Conservation (phyloP, 1,140 invertebrate genomes). For the Drosophila kepulauana region DNA sequence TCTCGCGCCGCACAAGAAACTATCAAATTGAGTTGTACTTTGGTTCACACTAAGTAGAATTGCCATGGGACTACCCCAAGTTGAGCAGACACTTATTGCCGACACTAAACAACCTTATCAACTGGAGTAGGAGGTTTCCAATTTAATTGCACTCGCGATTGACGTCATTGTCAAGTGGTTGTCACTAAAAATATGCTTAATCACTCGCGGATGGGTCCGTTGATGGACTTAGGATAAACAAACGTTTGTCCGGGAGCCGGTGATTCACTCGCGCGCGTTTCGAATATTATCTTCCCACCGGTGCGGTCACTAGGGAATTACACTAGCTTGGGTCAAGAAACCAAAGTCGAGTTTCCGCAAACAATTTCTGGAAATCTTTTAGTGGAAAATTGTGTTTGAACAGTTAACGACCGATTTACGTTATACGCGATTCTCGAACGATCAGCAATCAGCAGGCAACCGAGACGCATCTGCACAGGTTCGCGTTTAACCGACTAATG, state of each 20-base stretch:
- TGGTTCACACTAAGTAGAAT: conserved; percentile 24
- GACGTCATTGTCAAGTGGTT: conserved; percentile 19
- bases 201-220: background rate
- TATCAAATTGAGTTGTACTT: conserved; percentile 14
- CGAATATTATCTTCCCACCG: background rate
- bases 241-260: background rate
- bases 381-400: conserved; percentile 52
- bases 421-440: background rate
- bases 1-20: conserved; percentile 23
- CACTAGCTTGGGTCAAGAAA: background rate
- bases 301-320: background rate
- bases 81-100: background rate
- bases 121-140: background rate
- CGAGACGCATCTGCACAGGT: conserved; percentile 53
- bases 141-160: conserved; percentile 4
- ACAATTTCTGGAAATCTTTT: conserved; percentile 3
- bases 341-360: conserved; percentile 12
- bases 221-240: conserved; percentile 17
- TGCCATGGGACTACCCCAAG: conserved; percentile 36
- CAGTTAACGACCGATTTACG: conserved; percentile 42
- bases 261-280: conserved; percentile 16
- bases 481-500: conserved; percentile 65
- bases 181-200: background rate
- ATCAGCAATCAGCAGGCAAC: conserved; percentile 12
- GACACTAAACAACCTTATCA: conserved; percentile 3